Conservation (phyloP, 2,888 invertebrate genomes). For the Sinohyriopsis cumingii region DNA sequence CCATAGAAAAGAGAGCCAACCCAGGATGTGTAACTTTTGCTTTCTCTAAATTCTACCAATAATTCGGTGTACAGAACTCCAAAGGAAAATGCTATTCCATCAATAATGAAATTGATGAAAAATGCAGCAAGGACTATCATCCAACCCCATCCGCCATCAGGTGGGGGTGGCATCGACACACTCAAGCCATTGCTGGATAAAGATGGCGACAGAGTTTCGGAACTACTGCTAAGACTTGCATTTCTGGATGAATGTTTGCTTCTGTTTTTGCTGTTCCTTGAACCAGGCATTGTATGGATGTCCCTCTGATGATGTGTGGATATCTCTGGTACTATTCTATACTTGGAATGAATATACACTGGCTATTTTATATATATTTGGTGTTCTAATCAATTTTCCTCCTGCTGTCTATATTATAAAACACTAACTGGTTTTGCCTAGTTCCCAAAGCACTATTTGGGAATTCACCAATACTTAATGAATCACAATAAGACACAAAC, state of each 20-base stretch:
- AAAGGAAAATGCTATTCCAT: slow-evolving; percentile 93
- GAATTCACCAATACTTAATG: too few species aligned
- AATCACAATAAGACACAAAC: too few species aligned
- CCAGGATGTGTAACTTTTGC: slow-evolving; percentile 90
- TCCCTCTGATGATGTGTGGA: background rate
- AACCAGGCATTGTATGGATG: slow-evolving; percentile 3
- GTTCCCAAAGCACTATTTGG: too few species aligned
- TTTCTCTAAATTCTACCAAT: slow-evolving; percentile 86
- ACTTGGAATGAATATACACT: background rate
- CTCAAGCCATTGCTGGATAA: slow-evolving; percentile 33
- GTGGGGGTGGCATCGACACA: slow-evolving; percentile 69
- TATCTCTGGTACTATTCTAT: background rate
- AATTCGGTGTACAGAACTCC: slow-evolving; percentile 92
- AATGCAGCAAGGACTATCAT: slow-evolving; percentile 91
- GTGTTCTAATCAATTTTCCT: slow-evolving; percentile 13
- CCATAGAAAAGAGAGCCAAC: slow-evolving; percentile 93
- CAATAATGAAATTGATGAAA: slow-evolving; percentile 90
- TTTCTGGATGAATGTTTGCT: slow-evolving; percentile 4
- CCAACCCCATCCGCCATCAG: slow-evolving; percentile 96
- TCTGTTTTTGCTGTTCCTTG: slow-evolving; percentile 22
- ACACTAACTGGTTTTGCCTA: too few species aligned
- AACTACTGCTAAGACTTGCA: slow-evolving; percentile 21
- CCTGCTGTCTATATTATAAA: too few species aligned
- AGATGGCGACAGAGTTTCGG: slow-evolving; percentile 20
- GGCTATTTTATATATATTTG: slow-evolving; percentile 3